Base-by-base conservation (phyloP, 2,888 invertebrate species). In the Monoplex corrugatus region DNA sequence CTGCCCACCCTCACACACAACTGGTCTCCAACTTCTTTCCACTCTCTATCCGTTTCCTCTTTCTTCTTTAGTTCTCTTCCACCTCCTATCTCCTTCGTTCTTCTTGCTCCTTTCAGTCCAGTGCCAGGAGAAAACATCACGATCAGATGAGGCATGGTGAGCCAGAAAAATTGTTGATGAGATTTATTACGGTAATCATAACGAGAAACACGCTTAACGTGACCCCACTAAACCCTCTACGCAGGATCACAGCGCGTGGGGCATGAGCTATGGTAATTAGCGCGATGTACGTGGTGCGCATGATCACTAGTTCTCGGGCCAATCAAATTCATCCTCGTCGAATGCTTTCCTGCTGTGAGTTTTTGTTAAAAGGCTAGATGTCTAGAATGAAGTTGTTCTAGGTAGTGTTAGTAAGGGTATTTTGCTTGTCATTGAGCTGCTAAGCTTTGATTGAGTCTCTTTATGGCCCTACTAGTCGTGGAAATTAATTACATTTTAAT, bases 111-210 rank as follows among this genome's bases (percentile, higher is more conserved):
- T 57, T 28, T 28, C 2, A 16, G 19, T 2, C 57, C 10, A 57
- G 16, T 28, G 28, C 10, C 28, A 28, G 19, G 28, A 28, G 57
- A 57, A 16, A 23, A 10, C 19, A 57, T 23, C 57, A 57, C 2
- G 57, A 16, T 57, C 57, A 32, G 32, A 38, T 8, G 32, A 32
- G 78, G 8, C 32, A 19, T 5, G 40, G 38, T 72, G 35, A 0
- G 85, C 3, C 16, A 3, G 45, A 50, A 85, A 23, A n/a, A n/a
- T n/a, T 35, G n/a, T n/a, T n/a, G n/a, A n/a, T n/a, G 87, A 78
- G 87, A 87, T 87, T 87, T 87, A 87, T 87, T 50, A 50, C 75
- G 38, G 45, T 78, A 78, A 87, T 50, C 75, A 87, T 87, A 78
- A 87, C 50, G 75, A 87, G 72, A 45, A 45, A 50, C 32, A 57